Evolutionary conservation across 2,113 vertebrate genomes (phyloP).

Genomic region (Percopsis transmontana): DNA sequence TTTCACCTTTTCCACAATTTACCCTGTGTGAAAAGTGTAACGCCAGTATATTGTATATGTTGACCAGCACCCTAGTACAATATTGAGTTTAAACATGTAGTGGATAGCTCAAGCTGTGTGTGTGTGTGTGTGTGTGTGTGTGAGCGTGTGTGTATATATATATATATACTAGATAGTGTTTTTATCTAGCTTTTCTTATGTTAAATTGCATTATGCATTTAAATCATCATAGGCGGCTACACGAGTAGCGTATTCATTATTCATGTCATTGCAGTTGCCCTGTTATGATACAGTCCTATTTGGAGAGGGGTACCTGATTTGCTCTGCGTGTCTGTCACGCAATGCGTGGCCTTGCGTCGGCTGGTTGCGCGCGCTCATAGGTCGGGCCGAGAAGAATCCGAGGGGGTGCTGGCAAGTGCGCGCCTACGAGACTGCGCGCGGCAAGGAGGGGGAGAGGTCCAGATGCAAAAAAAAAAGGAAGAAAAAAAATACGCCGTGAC

Average conservation of each 20-base stretch:
- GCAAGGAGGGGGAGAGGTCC: slow-evolving; percentile 78
- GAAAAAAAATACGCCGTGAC: slow-evolving; percentile 63
- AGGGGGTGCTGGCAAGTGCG: slow-evolving; percentile 67
- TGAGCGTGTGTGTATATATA: background rate
- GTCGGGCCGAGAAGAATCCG: slow-evolving; percentile 74
- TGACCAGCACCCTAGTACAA: too few species aligned
- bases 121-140: background rate
- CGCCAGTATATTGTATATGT: background rate
- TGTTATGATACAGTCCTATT: slow-evolving; percentile 71
- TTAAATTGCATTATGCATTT: slow-evolving; percentile 48
- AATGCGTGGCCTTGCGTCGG: slow-evolving; percentile 75
- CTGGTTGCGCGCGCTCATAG: slow-evolving; percentile 83
- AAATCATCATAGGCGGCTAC: slow-evolving; percentile 50
- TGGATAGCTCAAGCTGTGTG: too few species aligned
- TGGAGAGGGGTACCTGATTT: slow-evolving; percentile 72
- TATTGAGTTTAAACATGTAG: too few species aligned
- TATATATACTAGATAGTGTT: too few species aligned
- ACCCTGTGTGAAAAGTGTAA: too few species aligned
- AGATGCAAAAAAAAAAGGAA: slow-evolving; percentile 72
- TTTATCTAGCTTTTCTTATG: background rate
- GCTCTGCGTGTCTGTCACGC: slow-evolving; percentile 72
- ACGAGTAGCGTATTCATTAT: slow-evolving; percentile 70
- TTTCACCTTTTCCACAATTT: too few species aligned
- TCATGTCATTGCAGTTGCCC: slow-evolving; percentile 73
- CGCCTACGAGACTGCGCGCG: slow-evolving; percentile 77